Conservation (phyloP, 2,888 invertebrate genomes). For the Acronicta alni region DNA sequence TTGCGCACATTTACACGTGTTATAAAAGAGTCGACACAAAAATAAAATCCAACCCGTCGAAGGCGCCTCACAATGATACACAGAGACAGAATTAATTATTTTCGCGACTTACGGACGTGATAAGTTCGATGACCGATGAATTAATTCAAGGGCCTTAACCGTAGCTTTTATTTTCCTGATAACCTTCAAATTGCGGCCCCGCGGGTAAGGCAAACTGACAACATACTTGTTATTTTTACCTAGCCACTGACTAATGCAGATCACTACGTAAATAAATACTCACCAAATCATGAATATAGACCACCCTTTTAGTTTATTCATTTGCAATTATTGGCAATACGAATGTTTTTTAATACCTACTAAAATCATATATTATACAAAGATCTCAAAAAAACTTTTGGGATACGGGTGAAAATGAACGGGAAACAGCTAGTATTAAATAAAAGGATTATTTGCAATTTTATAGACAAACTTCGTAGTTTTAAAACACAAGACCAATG, state of each 20-base stretch:
- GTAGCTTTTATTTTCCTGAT: conserved; percentile 66
- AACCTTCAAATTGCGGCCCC: conserved; percentile 69
- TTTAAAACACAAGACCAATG: too few relatives aligned
- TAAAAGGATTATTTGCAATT: too few relatives aligned
- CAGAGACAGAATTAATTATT: conserved; percentile 61
- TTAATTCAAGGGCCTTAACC: conserved; percentile 70
- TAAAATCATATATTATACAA: too few relatives aligned
- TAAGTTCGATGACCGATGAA: conserved; percentile 72
- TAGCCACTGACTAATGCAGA: conserved; percentile 43
- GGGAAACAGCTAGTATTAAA: too few relatives aligned
- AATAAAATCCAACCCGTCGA: conserved; percentile 9
- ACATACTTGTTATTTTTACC: conserved; percentile 45
- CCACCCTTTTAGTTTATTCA: too few relatives aligned
- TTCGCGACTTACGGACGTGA: conserved; percentile 59
- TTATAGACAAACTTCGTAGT: too few relatives aligned
- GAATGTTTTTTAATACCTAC: too few relatives aligned
- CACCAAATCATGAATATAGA: too few relatives aligned
- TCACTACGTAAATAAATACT: conserved; percentile 15
- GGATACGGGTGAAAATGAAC: too few relatives aligned
- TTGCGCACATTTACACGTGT: not conserved
- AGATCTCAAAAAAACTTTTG: too few relatives aligned
- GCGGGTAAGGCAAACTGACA: conserved; percentile 54
- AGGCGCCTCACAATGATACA: conserved; percentile 43
- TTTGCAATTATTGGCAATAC: too few relatives aligned
- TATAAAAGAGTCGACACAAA: not conserved